Evolutionary conservation across 2,113 vertebrate genomes (phyloP).

Genomic region (Crotalus helleri): DNA sequence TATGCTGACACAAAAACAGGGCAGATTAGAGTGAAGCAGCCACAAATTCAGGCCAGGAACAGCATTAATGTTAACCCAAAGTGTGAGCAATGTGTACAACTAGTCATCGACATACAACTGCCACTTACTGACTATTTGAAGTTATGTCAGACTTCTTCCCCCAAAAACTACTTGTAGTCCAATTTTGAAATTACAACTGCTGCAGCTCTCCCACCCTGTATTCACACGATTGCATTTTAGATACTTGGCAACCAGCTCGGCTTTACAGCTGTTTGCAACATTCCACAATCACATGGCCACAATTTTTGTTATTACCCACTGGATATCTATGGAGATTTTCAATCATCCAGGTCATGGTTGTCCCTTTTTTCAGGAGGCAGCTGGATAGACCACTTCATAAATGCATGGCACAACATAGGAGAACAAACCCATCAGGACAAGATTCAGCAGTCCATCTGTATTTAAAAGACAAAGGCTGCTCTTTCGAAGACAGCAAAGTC

Average conservation of each 20-base stretch:
- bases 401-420: no score
- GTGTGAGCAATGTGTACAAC: not conserved
- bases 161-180: not conserved
- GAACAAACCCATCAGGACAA: no score
- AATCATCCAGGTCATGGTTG: no score
- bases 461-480: no score
- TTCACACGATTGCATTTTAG: not conserved
- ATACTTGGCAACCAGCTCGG: not conserved
- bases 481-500: no score
- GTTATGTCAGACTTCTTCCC: not conserved
- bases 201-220: not conserved
- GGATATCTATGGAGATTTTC: no score
- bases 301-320: not conserved
- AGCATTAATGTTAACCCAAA: not conserved
- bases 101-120: not conserved
- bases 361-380: no score
- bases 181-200: not conserved
- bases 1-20: not conserved
- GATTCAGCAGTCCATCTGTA: no score
- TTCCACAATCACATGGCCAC: not conserved
- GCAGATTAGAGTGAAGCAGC: not conserved
- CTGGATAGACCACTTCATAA: no score
- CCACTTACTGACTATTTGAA: not conserved
- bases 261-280: not conserved
- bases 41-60: not conserved